These are phyloP conservation scores for Tinea pellionella DNA, from an alignment of 2,888 invertebrate genomes.

Conservation along the genomic window DNA sequence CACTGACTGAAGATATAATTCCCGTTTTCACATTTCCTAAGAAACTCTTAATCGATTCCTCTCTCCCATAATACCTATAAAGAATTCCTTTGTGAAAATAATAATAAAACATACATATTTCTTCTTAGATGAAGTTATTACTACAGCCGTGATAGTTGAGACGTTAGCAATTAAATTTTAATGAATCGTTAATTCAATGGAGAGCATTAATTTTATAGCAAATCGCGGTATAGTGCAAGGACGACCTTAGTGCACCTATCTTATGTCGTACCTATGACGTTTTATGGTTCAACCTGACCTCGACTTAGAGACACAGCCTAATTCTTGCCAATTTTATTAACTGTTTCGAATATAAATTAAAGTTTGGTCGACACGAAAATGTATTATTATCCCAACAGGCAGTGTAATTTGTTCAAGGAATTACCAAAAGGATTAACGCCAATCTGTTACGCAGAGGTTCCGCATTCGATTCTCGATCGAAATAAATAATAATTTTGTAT, in stretches of 20 bases:
- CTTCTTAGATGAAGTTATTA: neutral
- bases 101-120: neutral
- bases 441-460: no score
- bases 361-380: no score
- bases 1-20: constrained; percentile 24
- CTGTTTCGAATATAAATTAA: neutral
- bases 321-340: neutral
- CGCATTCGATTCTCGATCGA: no score
- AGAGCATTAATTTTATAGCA: constrained; percentile 6
- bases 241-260: constrained; percentile 3
- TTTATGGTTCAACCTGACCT: constrained; percentile 10
- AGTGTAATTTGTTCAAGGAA: no score
- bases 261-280: constrained; percentile 5
- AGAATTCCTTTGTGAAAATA: neutral
- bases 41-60: neutral
- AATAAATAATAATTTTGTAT: no score
- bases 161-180: constrained; percentile 10
- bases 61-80: no score
- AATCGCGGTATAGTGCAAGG: constrained; percentile 9
- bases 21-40: neutral
- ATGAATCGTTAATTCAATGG: constrained; percentile 6
- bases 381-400: no score
- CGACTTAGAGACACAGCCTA: neutral
- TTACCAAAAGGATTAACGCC: no score
- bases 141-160: neutral